phyloP scores from a whole-genome alignment of 2,888 invertebrate species.

The Synergus japonicus region DNA sequence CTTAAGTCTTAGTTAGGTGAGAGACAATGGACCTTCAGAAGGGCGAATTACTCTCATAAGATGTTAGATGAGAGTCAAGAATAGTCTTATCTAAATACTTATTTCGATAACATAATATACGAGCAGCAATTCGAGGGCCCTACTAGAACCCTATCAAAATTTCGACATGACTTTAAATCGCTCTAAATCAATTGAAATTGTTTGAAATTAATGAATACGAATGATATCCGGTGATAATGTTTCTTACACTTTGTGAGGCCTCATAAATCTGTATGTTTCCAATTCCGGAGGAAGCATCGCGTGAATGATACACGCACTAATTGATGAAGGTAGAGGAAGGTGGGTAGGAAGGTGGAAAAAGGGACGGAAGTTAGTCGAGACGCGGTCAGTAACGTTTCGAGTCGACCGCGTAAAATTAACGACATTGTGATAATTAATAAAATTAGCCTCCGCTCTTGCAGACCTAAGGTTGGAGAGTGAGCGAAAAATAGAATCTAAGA shows the following conservation, averaged over 20 bases:
- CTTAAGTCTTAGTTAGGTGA: not conserved
- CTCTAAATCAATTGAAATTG: no score
- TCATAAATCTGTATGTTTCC: slow-evolving; percentile 20
- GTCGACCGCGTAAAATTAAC: slow-evolving; percentile 76
- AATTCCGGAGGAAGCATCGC: slow-evolving; percentile 21
- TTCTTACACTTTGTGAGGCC: not conserved
- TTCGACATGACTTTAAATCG: no score
- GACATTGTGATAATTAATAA: slow-evolving; percentile 76
- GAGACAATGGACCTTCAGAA: not conserved
- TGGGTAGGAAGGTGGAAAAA: slow-evolving; percentile 10
- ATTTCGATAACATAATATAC: no score
- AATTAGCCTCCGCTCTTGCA: slow-evolving; percentile 64
- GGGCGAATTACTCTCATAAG: not conserved
- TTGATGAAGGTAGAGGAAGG: slow-evolving; percentile 8
- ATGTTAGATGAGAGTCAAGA: not conserved
- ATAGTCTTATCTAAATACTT: not conserved
- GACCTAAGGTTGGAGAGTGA: slow-evolving; percentile 4
- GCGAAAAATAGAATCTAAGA: slow-evolving; percentile 44
- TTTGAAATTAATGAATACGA: no score
- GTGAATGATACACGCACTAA: slow-evolving; percentile 35
- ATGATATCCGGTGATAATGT: not conserved
- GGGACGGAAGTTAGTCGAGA: slow-evolving; percentile 59
- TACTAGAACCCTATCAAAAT: no score
- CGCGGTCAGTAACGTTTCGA: slow-evolving; percentile 75
- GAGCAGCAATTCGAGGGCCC: no score